Conservation (phyloP, 1,140 invertebrate genomes). For the Zaprionus lachaisei region DNA sequence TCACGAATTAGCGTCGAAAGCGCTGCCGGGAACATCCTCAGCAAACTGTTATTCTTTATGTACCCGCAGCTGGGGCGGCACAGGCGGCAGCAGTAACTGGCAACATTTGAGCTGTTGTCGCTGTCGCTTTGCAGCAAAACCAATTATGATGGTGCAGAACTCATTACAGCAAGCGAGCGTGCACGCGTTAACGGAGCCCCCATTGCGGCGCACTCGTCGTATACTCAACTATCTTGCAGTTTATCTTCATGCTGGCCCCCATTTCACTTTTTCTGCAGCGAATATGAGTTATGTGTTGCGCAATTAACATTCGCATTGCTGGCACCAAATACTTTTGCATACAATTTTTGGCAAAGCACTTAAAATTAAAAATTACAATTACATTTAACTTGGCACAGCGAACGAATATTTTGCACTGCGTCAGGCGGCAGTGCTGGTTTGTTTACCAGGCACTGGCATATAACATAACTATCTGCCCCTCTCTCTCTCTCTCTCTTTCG, state of each 20-base stretch:
- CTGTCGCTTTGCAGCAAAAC: conserved; percentile 30
- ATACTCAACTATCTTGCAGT: conserved; percentile 25
- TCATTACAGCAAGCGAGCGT: conserved; percentile 44
- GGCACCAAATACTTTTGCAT: conserved; percentile 68
- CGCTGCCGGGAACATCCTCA: conserved; percentile 13
- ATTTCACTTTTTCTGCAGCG: neutral
- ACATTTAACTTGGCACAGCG: conserved; percentile 76
- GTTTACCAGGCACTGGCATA: conserved; percentile 26
- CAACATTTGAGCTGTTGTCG: conserved; percentile 35
- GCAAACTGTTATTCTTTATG: conserved; percentile 26
- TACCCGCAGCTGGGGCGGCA: neutral
- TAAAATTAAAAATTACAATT: conserved; percentile 83
- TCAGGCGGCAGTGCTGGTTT: conserved; percentile 41
- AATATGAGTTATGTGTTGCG: conserved; percentile 77
- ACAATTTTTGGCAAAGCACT: conserved; percentile 68
- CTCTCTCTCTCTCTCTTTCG: neutral
- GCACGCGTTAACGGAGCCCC: conserved; percentile 26
- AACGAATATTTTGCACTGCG: conserved; percentile 54
- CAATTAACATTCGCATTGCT: conserved; percentile 82
- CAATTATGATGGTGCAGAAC: conserved; percentile 51
- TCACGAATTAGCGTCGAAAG: conserved; percentile 3
- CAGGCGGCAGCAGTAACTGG: conserved; percentile 26
- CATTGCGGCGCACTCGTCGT: conserved; percentile 24
- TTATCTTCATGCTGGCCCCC: conserved; percentile 16
- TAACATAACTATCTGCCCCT: neutral